Evolutionary conservation across 1,140 invertebrate genomes (phyloP), one percentile per base, ranked within the genome.

Genomic region (Probaryconus sp.): DNA sequence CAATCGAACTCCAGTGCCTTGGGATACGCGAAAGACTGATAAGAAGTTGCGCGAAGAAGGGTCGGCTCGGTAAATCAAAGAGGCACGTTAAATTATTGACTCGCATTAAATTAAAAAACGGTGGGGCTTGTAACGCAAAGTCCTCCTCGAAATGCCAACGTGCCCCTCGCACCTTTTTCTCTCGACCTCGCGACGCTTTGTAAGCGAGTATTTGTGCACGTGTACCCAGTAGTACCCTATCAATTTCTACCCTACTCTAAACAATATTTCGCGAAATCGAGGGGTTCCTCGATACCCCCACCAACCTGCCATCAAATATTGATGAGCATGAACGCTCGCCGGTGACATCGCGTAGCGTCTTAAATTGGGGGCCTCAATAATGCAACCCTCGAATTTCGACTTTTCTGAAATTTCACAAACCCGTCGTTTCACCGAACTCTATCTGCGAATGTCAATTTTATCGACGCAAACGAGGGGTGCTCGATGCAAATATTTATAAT

Each of bases 341-440:
- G 64, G 58, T 72, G 71, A 79, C 61, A 71, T 35, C 47, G 63
- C 45, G 58, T 24, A 51, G 65, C 72, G 71, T 53, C 70, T 67
- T 76, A 50, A 70, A 73, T 21, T n/a, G 63, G 61, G 43, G 37
- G 18, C 30, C 33, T 82, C 71, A 82, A 83, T 82, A 82, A 83
- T 82, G 77, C 80, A 82, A 38, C 43, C 60, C 82, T 80, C 79
- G 78, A 83, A 79, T 81, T 83, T 79, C 76, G 63, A 80, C 58
- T 81, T 81, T 79, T 81, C 67, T 40, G 43, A 40, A 76, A 78
- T 76, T 79, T 77, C 72, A n/a, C n/a, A 55, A 75, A 76, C 63
- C 47, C 74, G 48, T 69, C 72, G 61, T 76, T 67, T 69, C 69
- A 11, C 42, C 13, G 13, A 30, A 17, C 60, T 53, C 60, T 70